Evolutionary conservation across 2,797 vertebrate genomes (phyloP), one percentile per base, ranked within the genome.

Genomic region (Austrolebias charrua): DNA sequence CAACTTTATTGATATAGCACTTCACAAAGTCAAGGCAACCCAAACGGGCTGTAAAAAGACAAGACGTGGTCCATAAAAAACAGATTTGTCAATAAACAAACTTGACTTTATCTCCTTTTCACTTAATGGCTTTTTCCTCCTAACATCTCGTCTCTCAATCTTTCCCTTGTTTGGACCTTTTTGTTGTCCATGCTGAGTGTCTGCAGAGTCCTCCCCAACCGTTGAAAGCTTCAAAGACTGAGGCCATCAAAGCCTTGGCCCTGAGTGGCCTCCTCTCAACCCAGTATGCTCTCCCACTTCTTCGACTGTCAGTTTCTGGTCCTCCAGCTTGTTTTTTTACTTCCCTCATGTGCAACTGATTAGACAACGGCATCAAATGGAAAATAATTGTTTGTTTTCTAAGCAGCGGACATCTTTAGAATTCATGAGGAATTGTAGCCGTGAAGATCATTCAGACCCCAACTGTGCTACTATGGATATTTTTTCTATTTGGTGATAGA

Each of bases 271-370:
- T 78, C 66, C 53, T 79, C 71, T 78, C 83, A 68, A 78, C 74
- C 78, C 63, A 47, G 50, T 40, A 12, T 60, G 66, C 59, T 86
- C 69, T 55, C 38, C 59, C 66, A 76, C 66, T 59, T 69, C 57
- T 44, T 60, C 67, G 63, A 74, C 66, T 75, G 69, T 66, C 19
- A 8, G 59, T 68, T 73, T 81, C 64, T 46, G 35, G 78, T 70
- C 56, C 50, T 78, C 44, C 73, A 75, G 66, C 71, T 77, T 75
- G 80, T 63, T 80, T 82, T n/a, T 76, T 80, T 75, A 70, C 69
- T 82, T 63, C 73, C 68, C 75, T 88, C 90, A 89, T 90, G 87
- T 93, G 91, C 76, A 85, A 89, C 81, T 82, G 77, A 92, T 92
- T 91, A 91, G 73, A 87, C 46, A 66, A 82, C 79, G 79, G 79